These are phyloP conservation scores for Linepithema humile DNA, from an alignment of 1,140 invertebrate species.

Conservation along the genomic window DNA sequence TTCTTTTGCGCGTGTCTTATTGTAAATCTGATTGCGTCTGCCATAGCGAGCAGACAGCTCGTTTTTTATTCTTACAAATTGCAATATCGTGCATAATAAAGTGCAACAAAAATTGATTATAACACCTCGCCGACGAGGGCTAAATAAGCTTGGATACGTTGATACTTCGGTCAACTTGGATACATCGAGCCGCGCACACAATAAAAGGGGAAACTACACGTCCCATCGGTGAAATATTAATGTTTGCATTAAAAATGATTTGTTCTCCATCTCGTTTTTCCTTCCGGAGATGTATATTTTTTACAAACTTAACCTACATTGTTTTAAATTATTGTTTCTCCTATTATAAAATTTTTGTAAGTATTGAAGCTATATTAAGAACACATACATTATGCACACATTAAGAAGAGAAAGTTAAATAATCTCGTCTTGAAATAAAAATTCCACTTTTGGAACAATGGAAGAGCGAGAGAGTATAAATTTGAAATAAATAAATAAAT, in stretches of 20 bases:
- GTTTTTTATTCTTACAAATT: constrained; percentile 16
- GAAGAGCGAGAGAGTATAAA: neutral
- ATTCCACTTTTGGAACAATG: neutral
- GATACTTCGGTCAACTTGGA: too few relatives aligned
- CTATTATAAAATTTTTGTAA: neutral
- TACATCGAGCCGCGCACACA: too few relatives aligned
- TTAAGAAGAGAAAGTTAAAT: neutral
- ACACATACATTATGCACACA: neutral
- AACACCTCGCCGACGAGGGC: too few relatives aligned
- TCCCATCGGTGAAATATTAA: too few relatives aligned
- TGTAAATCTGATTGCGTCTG: neutral
- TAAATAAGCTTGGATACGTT: too few relatives aligned
- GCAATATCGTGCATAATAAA: constrained; percentile 13
- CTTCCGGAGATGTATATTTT: neutral
- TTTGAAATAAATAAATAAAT: constrained; percentile 27
- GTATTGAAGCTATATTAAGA: neutral
- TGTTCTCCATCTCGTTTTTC: neutral
- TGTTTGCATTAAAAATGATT: constrained; percentile 19
- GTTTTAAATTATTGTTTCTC: neutral
- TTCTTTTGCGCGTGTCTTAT: neutral
- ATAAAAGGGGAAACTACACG: too few relatives aligned
- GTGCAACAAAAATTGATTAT: constrained; percentile 40
- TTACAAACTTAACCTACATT: constrained; percentile 1
- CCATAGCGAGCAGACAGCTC: neutral
- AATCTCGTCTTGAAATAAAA: neutral